Evolutionary conservation across 2,888 invertebrate species (phyloP).

Genomic region (Eumacrocentrus americanus): DNA sequence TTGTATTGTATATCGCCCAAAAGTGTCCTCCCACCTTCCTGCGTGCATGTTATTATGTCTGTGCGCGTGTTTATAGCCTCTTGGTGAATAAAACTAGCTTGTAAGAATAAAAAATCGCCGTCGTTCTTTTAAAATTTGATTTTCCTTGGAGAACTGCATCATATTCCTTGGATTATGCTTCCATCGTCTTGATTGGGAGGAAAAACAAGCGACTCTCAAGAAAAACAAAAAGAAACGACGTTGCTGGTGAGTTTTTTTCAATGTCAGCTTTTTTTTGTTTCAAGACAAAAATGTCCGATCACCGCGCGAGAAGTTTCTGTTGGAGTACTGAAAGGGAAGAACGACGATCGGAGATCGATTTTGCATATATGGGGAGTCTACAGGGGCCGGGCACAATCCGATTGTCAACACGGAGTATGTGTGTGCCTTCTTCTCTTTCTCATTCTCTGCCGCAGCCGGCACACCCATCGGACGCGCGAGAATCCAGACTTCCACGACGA

Average conservation of each 20-base stretch:
- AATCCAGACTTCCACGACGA: no score
- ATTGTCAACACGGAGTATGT: conserved; percentile 40
- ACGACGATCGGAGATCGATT: conserved; percentile 36
- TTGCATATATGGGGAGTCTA: conserved; percentile 27
- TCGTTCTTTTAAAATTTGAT: no score
- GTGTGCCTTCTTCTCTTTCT: conserved; percentile 18
- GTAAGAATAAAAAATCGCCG: no score
- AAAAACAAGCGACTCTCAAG: neutral
- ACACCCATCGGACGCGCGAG: conserved; percentile 35
- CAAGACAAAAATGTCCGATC: neutral
- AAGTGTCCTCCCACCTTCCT: neutral
- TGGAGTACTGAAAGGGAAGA: conserved; percentile 7
- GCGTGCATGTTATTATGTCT: neutral
- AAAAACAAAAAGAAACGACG: neutral
- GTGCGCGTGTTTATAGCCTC: conserved; percentile 3
- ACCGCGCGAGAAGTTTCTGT: no score
- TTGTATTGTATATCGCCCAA: neutral
- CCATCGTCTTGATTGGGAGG: neutral
- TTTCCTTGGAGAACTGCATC: no score
- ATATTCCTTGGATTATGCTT: neutral
- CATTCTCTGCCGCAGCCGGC: conserved; percentile 25
- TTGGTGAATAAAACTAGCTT: neutral
- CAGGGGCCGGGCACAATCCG: conserved; percentile 30
- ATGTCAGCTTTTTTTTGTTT: neutral
- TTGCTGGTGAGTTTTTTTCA: conserved; percentile 12